phyloP scores from a whole-genome alignment of 2,797 vertebrate genomes.

The Syngnathus rostellatus region DNA sequence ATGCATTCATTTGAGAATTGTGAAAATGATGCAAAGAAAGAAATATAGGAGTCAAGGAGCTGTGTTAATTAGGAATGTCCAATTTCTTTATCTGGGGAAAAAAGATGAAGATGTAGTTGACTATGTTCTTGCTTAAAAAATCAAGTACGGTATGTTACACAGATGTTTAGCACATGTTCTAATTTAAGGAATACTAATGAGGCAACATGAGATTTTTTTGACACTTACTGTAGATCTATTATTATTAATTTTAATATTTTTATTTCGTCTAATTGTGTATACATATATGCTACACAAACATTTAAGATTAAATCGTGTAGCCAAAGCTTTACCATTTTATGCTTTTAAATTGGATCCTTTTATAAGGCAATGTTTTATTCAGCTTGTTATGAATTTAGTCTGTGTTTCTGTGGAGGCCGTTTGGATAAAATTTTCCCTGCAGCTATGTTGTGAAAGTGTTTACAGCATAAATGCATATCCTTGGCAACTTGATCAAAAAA shows the following conservation, averaged over 20 bases:
- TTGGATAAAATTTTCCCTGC: no score
- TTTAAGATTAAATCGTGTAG: neutral
- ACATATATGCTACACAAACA: neutral
- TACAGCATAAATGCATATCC: no score
- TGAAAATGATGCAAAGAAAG: slow-evolving; percentile 18
- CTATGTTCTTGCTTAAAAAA: neutral
- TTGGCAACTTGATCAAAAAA: neutral
- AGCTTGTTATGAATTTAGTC: no score
- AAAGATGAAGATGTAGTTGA: neutral
- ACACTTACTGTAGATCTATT: neutral
- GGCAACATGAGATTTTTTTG: neutral
- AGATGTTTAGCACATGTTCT: neutral
- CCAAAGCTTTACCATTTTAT: neutral
- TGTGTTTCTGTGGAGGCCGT: no score
- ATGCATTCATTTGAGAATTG: slow-evolving; percentile 23
- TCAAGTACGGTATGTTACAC: neutral
- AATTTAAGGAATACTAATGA: neutral
- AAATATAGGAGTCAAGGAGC: slow-evolving; percentile 16
- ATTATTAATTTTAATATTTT: neutral
- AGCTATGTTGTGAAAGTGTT: no score
- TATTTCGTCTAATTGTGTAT: neutral
- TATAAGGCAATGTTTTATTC: no score
- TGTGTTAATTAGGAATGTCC: slow-evolving; percentile 3
- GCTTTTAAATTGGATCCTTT: neutral
- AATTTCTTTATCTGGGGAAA: neutral